Conservation (phyloP, 2,888 invertebrate species). For the Drosophila kambysellisi region DNA sequence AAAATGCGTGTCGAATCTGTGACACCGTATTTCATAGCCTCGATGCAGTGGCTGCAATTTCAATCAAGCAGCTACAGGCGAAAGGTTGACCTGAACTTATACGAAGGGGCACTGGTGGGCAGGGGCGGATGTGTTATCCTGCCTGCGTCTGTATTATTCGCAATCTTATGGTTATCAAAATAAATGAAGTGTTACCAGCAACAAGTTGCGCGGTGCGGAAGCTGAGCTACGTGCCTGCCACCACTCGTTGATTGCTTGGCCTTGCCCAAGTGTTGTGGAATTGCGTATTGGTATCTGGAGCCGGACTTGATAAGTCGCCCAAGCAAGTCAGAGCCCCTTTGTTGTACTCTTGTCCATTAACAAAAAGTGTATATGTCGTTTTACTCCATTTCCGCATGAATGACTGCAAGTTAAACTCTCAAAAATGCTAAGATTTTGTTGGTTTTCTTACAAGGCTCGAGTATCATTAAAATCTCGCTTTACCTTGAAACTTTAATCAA, state of each 20-base stretch:
- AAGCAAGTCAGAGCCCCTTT: slow-evolving; percentile 43
- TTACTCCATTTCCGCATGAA: background rate
- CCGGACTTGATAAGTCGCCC: slow-evolving; percentile 52
- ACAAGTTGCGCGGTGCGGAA: slow-evolving; percentile 74
- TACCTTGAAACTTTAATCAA: background rate
- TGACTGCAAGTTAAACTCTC: background rate
- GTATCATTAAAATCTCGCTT: background rate
- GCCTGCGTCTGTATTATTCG: slow-evolving; percentile 49
- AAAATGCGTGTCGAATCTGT: slow-evolving; percentile 71
- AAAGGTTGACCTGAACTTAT: slow-evolving; percentile 70
- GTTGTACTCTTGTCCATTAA: background rate
- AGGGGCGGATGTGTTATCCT: background rate
- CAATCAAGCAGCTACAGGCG: slow-evolving; percentile 72
- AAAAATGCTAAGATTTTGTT: background rate
- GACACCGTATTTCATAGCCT: slow-evolving; percentile 2
- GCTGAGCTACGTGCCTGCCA: slow-evolving; percentile 65
- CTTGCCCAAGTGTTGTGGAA: slow-evolving; percentile 19
- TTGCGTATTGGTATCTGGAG: slow-evolving; percentile 22
- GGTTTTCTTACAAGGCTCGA: too few species aligned
- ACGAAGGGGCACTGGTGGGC: background rate
- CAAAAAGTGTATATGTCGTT: background rate
- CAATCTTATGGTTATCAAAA: slow-evolving; percentile 81
- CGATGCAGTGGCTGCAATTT: slow-evolving; percentile 63
- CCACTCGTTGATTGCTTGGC: slow-evolving; percentile 56
- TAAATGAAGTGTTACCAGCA: slow-evolving; percentile 80